Evolutionary conservation across 2,113 vertebrate species (phyloP).

Genomic region (Jaculus jaculus): DNA sequence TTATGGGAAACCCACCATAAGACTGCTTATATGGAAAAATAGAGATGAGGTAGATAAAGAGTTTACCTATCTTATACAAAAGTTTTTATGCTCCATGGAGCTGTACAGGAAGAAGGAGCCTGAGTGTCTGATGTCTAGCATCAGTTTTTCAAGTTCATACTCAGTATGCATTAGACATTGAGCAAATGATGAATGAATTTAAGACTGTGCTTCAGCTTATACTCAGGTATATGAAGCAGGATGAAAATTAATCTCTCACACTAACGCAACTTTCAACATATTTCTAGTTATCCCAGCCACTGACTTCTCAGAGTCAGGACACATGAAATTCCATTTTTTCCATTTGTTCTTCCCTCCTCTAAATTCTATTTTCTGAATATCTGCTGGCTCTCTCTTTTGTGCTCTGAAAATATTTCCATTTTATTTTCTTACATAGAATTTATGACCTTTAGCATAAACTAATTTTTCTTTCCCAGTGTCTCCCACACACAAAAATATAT

Average conservation of each 20-base stretch:
- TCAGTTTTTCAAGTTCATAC: conserved; percentile 2
- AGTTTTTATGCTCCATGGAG: background rate
- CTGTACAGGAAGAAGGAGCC: background rate
- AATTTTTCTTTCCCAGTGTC: background rate
- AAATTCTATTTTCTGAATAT: background rate
- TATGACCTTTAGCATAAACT: background rate
- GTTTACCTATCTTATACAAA: background rate
- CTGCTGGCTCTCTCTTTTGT: background rate
- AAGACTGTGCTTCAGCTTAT: background rate
- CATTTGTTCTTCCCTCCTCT: too few species aligned
- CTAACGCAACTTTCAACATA: background rate
- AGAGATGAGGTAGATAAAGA: conserved; percentile 2
- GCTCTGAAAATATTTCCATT: background rate
- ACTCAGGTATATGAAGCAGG: background rate
- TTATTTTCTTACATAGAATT: background rate
- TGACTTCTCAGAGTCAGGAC: too few species aligned
- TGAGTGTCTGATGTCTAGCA: background rate
- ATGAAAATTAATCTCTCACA: background rate
- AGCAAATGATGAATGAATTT: background rate
- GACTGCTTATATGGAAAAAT: background rate
- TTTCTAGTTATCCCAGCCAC: too few species aligned
- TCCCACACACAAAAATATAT: background rate
- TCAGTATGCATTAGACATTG: background rate
- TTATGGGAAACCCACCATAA: background rate
- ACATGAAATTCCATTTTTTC: too few species aligned